phyloP scores from a whole-genome alignment of 2,888 invertebrate genomes.

The Hoplodrina ambigua region DNA sequence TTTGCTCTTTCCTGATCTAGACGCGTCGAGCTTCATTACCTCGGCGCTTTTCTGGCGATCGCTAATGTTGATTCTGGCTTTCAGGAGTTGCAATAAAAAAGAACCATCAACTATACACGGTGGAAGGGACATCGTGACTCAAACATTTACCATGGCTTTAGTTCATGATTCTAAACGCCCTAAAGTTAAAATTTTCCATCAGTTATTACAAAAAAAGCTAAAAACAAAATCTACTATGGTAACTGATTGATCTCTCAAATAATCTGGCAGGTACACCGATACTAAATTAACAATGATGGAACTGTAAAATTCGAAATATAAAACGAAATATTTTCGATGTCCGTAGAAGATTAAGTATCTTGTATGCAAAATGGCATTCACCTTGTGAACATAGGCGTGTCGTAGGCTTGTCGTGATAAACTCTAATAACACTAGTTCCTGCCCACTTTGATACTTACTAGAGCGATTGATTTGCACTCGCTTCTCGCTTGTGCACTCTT shows the following conservation, averaged over 20 bases:
- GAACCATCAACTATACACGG: too few species aligned
- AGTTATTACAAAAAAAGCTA: too few species aligned
- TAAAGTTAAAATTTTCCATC: too few species aligned
- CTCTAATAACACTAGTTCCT: slow-evolving; percentile 56
- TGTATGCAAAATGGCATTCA: slow-evolving; percentile 41
- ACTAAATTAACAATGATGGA: not conserved
- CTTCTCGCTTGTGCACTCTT: slow-evolving; percentile 63
- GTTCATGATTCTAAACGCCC: too few species aligned
- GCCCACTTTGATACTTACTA: slow-evolving; percentile 63
- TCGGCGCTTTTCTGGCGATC: too few species aligned
- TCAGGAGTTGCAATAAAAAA: too few species aligned
- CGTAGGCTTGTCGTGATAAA: slow-evolving; percentile 55
- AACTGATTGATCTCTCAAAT: not conserved
- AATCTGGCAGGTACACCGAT: not conserved
- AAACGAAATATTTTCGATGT: not conserved
- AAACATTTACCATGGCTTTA: too few species aligned
- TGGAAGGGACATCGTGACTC: too few species aligned
- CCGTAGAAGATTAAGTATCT: slow-evolving; percentile 11
- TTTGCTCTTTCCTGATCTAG: too few species aligned
- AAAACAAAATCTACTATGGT: too few species aligned
- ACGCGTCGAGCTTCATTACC: too few species aligned
- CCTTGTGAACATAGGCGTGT: slow-evolving; percentile 30
- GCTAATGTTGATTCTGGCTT: too few species aligned
- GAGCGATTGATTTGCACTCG: slow-evolving; percentile 70
- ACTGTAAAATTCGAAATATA: not conserved